Evolutionary conservation across 2,797 vertebrate species (phyloP).

Genomic region (Cyclura pinguis): DNA sequence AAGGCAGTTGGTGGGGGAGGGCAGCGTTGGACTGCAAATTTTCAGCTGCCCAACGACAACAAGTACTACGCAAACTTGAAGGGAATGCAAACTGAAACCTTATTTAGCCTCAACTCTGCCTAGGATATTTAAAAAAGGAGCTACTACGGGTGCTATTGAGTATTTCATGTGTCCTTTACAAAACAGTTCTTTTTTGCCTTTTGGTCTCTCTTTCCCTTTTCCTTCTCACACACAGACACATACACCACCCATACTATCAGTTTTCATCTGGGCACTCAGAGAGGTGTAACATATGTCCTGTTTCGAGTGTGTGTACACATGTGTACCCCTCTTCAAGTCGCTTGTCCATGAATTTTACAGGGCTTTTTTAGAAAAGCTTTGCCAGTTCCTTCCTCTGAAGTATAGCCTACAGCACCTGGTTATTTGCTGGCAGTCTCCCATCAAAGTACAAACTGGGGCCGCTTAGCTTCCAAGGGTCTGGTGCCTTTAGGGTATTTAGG

Average conservation of each 20-base stretch:
- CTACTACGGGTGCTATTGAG: neutral
- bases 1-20: neutral
- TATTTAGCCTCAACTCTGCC: conserved; percentile 1
- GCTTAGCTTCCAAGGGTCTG: too few species aligned
- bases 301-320: too few species aligned
- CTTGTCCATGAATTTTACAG: too few species aligned
- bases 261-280: neutral
- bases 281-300: neutral
- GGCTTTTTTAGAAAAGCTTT: too few species aligned
- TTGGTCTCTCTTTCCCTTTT: neutral
- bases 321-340: too few species aligned
- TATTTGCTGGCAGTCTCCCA: too few species aligned
- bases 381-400: too few species aligned
- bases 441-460: too few species aligned
- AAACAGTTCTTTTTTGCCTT: neutral
- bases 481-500: too few species aligned
- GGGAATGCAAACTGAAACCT: neutral
- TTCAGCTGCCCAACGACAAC: neutral
- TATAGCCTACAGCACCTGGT: too few species aligned
- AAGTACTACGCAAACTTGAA: neutral
- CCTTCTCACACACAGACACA: neutral
- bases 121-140: neutral
- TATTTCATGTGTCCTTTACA: neutral
- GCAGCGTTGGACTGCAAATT: neutral
- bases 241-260: neutral